A percentile compares a stretch with the other conserved stretches of the same genome.
Conservation (phyloP, 2,113 vertebrate genomes). For the Nyctibius bracteatus region DNA sequence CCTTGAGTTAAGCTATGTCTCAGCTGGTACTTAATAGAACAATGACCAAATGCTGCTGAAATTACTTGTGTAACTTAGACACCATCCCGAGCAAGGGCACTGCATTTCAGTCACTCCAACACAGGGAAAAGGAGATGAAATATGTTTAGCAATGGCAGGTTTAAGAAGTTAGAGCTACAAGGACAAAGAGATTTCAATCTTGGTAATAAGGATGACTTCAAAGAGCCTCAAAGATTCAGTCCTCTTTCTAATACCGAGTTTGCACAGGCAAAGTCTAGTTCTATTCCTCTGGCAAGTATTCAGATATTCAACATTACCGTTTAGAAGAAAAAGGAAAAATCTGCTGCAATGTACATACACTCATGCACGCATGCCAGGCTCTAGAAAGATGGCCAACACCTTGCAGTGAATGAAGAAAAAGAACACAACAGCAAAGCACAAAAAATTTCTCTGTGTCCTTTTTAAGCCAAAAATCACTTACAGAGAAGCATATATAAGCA, state of each 20-base stretch:
- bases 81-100: not conserved
- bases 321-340: not conserved
- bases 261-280: not conserved
- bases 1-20: not conserved
- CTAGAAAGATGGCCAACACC: not conserved
- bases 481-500: not conserved
- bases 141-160: not conserved
- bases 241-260: not conserved
- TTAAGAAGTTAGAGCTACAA: not conserved
- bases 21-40: not conserved
- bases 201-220: not conserved
- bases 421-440: not conserved
- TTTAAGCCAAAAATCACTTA: not conserved
- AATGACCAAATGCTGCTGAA: not conserved
- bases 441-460: not conserved
- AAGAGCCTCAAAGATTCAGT: not conserved
- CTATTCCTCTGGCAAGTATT: not conserved
- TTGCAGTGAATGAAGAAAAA: not conserved
- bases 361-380: not conserved
- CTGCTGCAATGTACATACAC: not conserved
- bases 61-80: not conserved
- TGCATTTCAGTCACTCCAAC: not conserved
- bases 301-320: not conserved
- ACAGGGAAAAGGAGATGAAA: not conserved
- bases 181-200: not conserved